A percentile compares a stretch with the other conserved stretches of the same genome.
phyloP scores from a whole-genome alignment of 2,797 vertebrate species.

The Labroides dimidiatus region DNA sequence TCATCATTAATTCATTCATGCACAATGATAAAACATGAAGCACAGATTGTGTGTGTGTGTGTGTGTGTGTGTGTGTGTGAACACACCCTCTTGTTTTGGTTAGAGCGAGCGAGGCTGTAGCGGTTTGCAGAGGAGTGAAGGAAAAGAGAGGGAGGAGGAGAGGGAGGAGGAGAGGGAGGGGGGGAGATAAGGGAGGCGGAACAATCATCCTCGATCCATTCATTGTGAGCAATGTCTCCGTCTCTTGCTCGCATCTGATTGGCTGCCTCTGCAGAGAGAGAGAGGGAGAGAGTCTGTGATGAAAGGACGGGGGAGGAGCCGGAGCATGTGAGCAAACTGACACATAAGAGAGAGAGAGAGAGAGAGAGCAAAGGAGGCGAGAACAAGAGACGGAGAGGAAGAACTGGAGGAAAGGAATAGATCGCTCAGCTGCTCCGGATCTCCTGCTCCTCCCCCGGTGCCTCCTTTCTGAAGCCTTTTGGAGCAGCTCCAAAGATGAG shows the following conservation, averaged over 20 bases:
- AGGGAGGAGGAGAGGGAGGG: conserved; percentile 16
- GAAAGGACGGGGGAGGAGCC: conserved; percentile 57
- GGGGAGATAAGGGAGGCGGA: conserved; percentile 45
- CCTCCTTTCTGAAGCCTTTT: conserved; percentile 3
- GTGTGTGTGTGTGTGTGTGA: not conserved
- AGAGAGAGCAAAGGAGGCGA: conserved; percentile 43
- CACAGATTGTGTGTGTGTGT: conserved; percentile 1
- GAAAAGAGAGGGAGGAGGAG: not conserved
- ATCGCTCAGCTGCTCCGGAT: conserved; percentile 15
- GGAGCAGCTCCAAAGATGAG: conserved; percentile 8
- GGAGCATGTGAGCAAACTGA: conserved; percentile 67
- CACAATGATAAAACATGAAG: conserved; percentile 38
- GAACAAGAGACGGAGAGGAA: conserved; percentile 32
- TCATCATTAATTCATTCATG: conserved; percentile 63
- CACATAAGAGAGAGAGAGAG: conserved; percentile 56
- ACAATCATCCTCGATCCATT: conserved; percentile 55
- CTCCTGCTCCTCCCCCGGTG: not conserved
- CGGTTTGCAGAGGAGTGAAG: conserved; percentile 6
- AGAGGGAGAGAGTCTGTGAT: conserved; percentile 28
- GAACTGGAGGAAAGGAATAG: conserved; percentile 36
- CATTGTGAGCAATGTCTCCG: conserved; percentile 55
- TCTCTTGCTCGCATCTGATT: conserved; percentile 54
- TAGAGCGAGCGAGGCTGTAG: conserved; percentile 21
- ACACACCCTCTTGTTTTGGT: conserved; percentile 63
- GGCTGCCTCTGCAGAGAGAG: conserved; percentile 38